A percentile compares a stretch with the other conserved stretches of the same genome.
Evolutionary conservation across 2,113 vertebrate species (phyloP).

Genomic region (Tonatia bakeri): DNA sequence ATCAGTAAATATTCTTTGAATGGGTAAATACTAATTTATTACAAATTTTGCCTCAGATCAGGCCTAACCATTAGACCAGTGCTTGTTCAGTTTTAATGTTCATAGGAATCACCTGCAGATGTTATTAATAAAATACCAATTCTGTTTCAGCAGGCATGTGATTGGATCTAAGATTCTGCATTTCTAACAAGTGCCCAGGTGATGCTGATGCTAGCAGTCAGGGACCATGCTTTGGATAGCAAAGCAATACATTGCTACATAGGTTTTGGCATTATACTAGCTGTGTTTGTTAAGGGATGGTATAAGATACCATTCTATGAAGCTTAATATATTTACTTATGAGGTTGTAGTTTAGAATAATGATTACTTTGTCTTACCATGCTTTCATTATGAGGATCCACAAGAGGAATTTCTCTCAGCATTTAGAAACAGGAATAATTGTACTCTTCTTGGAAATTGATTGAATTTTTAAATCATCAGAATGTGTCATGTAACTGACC

Average conservation of each 20-base stretch:
- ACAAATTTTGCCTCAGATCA: background rate
- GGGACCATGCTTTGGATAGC: background rate
- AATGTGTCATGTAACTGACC: background rate
- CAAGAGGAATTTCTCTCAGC: slow-evolving; percentile 5
- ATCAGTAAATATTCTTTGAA: slow-evolving; percentile 3
- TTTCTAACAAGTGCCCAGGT: background rate
- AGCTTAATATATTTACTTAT: background rate
- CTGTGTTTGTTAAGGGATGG: background rate
- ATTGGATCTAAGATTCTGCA: background rate
- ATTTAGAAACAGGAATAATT: slow-evolving; percentile 16
- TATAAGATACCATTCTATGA: background rate
- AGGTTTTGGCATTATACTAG: background rate
- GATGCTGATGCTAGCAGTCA: background rate
- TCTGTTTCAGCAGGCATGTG: background rate
- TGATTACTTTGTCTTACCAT: background rate
- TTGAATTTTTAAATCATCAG: background rate
- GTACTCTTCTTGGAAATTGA: background rate
- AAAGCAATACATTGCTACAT: background rate
- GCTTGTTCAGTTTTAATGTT: background rate
- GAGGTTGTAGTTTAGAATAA: background rate
- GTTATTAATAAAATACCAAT: background rate
- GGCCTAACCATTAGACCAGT: background rate
- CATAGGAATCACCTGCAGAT: background rate
- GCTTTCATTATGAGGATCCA: slow-evolving; percentile 3
- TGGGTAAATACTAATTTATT: slow-evolving; percentile 4